A percentile compares a stretch with the other conserved stretches of the same genome.
Conservation (phyloP, 2,888 invertebrate species). For the Hedychridium roseum region DNA sequence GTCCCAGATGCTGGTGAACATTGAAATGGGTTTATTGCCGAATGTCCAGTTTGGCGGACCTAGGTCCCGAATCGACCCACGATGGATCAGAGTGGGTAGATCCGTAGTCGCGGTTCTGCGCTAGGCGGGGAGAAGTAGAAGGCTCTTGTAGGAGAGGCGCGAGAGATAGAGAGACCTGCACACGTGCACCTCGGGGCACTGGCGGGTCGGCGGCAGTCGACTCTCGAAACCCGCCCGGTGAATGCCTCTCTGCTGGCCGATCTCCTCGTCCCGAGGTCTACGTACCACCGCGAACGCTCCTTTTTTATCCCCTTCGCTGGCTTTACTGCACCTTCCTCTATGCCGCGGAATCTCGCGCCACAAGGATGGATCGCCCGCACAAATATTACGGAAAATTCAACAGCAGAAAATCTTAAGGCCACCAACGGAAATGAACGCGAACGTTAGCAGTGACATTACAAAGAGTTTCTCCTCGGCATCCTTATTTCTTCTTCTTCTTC, state of each 20-base stretch:
- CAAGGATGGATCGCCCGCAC: not conserved
- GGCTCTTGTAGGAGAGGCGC: conserved; percentile 17
- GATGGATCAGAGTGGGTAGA: conserved; percentile 28
- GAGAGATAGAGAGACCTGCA: conserved; percentile 27
- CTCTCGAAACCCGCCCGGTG: conserved; percentile 49
- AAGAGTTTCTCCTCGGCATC: too few relatives aligned
- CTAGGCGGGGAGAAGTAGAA: conserved; percentile 14
- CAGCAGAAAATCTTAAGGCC: too few relatives aligned
- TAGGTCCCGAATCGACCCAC: conserved; percentile 57
- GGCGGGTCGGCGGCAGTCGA: conserved; percentile 52
- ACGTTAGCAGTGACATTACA: too few relatives aligned
- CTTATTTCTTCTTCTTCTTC: too few relatives aligned
- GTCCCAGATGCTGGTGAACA: too few relatives aligned
- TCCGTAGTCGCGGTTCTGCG: not conserved
- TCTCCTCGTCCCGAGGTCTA: conserved; percentile 10
- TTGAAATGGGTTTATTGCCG: too few relatives aligned
- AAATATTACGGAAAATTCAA: too few relatives aligned
- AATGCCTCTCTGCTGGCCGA: conserved; percentile 36
- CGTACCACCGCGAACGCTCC: conserved; percentile 10
- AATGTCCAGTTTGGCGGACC: too few relatives aligned
- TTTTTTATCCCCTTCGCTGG: conserved; percentile 24
- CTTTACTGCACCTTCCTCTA: conserved; percentile 11
- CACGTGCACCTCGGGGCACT: conserved; percentile 50
- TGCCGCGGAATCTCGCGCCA: conserved; percentile 15
- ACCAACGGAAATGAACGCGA: too few relatives aligned